Evolutionary conservation across 2,888 invertebrate genomes (phyloP).

Genomic region (Ecdyonurus torrentis): DNA sequence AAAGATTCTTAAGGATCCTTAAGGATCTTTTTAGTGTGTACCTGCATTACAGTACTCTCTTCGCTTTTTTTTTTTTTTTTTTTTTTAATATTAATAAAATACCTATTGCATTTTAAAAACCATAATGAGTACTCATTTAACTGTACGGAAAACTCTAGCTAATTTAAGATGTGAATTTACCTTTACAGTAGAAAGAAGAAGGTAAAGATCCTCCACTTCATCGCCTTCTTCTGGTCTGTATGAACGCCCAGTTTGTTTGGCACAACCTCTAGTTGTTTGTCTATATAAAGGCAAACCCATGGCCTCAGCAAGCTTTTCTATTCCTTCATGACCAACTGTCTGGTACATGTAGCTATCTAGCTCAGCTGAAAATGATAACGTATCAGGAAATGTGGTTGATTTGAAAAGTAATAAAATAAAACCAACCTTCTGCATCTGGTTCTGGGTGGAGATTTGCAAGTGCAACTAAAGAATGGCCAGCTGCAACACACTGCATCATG

Average conservation of each 20-base stretch:
- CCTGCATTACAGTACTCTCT: no score
- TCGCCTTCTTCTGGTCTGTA: constrained; percentile 71
- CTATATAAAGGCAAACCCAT: constrained; percentile 85
- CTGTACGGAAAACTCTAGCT: no score
- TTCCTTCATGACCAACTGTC: constrained; percentile 93
- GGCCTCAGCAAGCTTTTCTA: constrained; percentile 81
- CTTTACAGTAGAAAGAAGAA: constrained; percentile 60
- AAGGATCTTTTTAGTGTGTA: no score
- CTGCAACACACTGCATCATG: constrained; percentile 93
- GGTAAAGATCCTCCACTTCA: constrained; percentile 94
- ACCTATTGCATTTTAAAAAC: no score
- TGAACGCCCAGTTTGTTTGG: constrained; percentile 58
- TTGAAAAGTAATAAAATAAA: neutral
- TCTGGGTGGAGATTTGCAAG: constrained; percentile 87
- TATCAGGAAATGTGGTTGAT: neutral
- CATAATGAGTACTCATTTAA: no score
- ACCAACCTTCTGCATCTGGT: constrained; percentile 47
- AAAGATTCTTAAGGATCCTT: no score
- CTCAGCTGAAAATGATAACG: constrained; percentile 44
- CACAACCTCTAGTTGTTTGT: constrained; percentile 64
- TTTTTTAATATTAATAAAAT: no score
- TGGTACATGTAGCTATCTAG: constrained; percentile 99
- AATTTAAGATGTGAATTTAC: no score
- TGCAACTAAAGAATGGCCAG: constrained; percentile 90
- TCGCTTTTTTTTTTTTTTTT: no score